phyloP scores from a whole-genome alignment of 35 echinoderm and acorn worm genomes.

The Ptychodera flava region DNA sequence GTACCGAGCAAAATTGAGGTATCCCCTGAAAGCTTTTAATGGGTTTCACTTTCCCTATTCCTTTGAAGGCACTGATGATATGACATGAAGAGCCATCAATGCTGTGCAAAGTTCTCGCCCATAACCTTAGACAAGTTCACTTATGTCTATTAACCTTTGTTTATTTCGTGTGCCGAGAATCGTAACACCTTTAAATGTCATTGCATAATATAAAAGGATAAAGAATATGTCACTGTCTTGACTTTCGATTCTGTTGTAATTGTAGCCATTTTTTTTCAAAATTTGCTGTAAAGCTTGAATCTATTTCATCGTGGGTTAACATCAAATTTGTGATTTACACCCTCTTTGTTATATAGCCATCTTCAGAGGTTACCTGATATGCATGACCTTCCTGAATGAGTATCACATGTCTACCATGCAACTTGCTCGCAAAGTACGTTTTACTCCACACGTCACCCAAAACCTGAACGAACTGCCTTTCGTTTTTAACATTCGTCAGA shows the following conservation, averaged over 20 bases:
- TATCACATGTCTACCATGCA: not conserved
- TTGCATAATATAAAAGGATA: constrained; percentile 11
- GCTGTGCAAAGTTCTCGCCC: constrained; percentile 14
- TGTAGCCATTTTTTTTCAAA: constrained; percentile 17
- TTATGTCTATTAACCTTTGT: constrained; percentile 28
- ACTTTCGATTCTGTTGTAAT: not conserved
- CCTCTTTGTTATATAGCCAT: not conserved
- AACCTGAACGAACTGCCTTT: constrained; percentile 17
- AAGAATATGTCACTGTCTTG: constrained; percentile 57
- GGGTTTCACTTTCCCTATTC: constrained; percentile 48
- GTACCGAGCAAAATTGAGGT: not conserved
- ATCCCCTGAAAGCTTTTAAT: constrained; percentile 22
- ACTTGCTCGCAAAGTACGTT: not conserved
- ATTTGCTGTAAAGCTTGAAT: constrained; percentile 29
- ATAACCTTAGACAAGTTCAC: not conserved
- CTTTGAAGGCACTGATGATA: constrained; percentile 40
- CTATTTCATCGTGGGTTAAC: constrained; percentile 37
- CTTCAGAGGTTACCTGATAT: not conserved
- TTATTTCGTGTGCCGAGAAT: constrained; percentile 22
- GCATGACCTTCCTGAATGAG: not conserved
- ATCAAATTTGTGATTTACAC: not conserved
- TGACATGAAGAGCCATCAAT: constrained; percentile 39
- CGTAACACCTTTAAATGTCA: not conserved
- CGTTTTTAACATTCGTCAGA: constrained; percentile 37
- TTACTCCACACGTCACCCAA: not conserved